Base-by-base conservation (phyloP, 2,888 invertebrate genomes). In the Xestia c-nigrum region DNA sequence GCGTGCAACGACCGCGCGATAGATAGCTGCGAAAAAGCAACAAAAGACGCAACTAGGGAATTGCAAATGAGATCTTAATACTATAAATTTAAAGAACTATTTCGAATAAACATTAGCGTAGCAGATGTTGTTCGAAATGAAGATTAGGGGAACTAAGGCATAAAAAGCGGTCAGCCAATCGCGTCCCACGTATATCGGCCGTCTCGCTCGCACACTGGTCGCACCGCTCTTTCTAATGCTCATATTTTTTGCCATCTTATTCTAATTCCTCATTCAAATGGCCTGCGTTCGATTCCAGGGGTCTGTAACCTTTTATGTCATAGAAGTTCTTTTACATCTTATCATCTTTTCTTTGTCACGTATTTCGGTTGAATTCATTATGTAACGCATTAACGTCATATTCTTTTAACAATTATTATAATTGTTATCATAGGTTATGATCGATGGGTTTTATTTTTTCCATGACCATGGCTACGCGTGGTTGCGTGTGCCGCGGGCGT, bases 101-200 rank as follows among this genome's bases (percentile, higher is more conserved):
- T 95, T 96, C 94, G 94, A 93, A 94, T 94, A 94, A 93, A 94
- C 94, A 95, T 95, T 93, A 94, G 90, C 91, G 92, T 87, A 92
- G 95, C 96, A 96, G 96, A 96, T 96, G 96, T 95, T 94, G 92
- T 93, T 94, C 94, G 93, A 95, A 95, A 95, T 93, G 92, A 95
- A 96, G 96, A 96, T 96, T 96, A 96, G 96, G 96, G 96, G 96
- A 96, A 96, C 95, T 96, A 95, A 96, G 89, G 93, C 94, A 96
- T 96, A 96, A 96, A 96, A 96, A 96, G 93, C 93, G 94, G 95
- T 95, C 96, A 95, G 94, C 96, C 96, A 96, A 96, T 96, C 88
- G 92, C 91, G 89, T 87, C 81, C 87, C 90, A 87, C 87, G 86
- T 76, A 90, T 87, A 85, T 93, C 87, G 84, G 85, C 91, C 85